phyloP scores from a whole-genome alignment of 2,797 vertebrate species.

The Acanthornis magna region DNA sequence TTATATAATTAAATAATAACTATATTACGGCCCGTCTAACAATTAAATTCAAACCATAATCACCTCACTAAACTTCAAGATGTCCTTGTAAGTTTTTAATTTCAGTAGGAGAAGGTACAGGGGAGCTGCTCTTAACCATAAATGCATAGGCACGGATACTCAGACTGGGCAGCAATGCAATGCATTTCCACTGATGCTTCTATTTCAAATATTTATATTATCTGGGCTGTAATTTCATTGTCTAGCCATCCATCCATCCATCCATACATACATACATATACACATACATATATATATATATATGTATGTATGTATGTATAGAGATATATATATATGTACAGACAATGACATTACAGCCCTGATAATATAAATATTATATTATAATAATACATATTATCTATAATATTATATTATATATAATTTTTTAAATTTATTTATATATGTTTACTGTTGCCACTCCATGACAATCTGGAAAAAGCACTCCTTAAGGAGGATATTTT shows the following conservation, averaged over 20 bases:
- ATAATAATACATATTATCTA: too few species aligned
- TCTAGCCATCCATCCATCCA: too few species aligned
- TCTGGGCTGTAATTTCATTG: neutral
- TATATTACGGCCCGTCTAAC: neutral
- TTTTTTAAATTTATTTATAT: too few species aligned
- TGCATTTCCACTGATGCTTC: neutral
- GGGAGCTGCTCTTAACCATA: neutral
- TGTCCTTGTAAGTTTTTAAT: neutral
- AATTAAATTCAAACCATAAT: conserved; percentile 3
- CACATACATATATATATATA: too few species aligned
- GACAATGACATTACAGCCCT: too few species aligned
- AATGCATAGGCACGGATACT: neutral
- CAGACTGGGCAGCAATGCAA: neutral
- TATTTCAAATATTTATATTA: neutral
- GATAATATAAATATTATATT: too few species aligned
- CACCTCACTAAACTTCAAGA: neutral
- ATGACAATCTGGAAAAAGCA: neutral
- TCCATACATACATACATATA: too few species aligned
- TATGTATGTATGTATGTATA: neutral
- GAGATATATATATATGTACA: too few species aligned
- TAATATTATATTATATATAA: too few species aligned
- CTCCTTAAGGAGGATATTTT: neutral
- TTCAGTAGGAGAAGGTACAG: neutral
- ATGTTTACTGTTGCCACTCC: neutral
- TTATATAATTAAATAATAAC: conserved; percentile 19